phyloP scores from a whole-genome alignment of 1,140 invertebrate species.

The Polypedilum pembai region DNA sequence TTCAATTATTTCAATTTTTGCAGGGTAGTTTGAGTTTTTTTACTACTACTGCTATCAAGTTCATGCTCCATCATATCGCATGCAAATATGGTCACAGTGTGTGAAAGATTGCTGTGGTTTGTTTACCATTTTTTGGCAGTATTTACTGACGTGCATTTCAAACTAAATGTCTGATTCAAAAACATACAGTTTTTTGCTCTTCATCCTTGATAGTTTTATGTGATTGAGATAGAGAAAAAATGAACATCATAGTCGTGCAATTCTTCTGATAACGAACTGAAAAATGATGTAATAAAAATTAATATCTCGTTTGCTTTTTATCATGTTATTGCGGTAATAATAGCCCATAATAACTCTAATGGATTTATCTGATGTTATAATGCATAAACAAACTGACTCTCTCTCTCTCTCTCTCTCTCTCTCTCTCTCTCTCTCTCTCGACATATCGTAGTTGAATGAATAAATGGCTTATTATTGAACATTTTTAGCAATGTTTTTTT shows the following conservation, averaged over 20 bases:
- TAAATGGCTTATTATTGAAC: not conserved
- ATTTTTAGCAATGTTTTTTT: no score
- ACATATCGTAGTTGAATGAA: not conserved
- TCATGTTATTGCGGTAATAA: slow-evolving; percentile 3
- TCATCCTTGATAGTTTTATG: not conserved
- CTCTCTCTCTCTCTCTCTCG: not conserved
- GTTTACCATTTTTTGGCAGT: not conserved
- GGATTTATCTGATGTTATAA: slow-evolving; percentile 24
- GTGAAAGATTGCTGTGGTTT: slow-evolving; percentile 4
- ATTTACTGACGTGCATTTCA: not conserved
- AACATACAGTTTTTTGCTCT: not conserved
- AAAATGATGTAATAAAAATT: slow-evolving; percentile 28
- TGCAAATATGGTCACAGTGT: slow-evolving; percentile 3
- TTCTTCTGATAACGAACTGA: slow-evolving; percentile 20
- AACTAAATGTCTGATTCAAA: not conserved
- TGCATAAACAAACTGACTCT: not conserved
- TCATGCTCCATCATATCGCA: not conserved
- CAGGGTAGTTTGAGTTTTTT: not conserved
- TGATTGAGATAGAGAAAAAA: not conserved
- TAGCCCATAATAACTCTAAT: slow-evolving; percentile 16
- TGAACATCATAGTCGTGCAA: no score
- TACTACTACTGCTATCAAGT: not conserved
- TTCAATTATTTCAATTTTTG: slow-evolving; percentile 7
- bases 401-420: not conserved
- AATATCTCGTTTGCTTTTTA: not conserved